Base-by-base conservation (phyloP, 2,797 vertebrate genomes). In the Chelmon rostratus region DNA sequence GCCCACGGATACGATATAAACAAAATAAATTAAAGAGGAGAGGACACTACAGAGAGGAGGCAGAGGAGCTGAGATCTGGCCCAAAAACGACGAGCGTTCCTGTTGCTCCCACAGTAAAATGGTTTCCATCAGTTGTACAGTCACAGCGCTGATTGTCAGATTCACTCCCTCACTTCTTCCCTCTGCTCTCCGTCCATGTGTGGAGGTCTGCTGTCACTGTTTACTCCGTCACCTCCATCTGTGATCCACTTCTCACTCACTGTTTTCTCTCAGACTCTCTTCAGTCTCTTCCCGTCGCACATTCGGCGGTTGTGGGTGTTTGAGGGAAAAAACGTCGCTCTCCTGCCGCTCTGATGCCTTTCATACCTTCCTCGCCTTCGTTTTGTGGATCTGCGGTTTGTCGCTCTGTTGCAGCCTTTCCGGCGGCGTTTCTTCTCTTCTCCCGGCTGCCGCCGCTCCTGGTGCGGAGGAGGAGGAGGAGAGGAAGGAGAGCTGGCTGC, bases 21-120 rank as follows among this genome's bases (percentile, higher is more conserved):
- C 68, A 74, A 57, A 74, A 61, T 37, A 12, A 38, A 76, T 42
- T 3, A 46, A 50, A 66, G 46, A 23, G 4, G 7, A 12, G 42
- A 64, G 33, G 57, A 76, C 9, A 31, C 31, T 21, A 35, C 15
- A 42, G 25, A 38, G 35, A 56, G 10, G 42, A 67, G 35, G 54
- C 35, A 19, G 38, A 21, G 4, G 38, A 7, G 54, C 52, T 0
- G 44, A 77, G 23, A 25, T 64, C 15, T 2, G 3, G 65, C 52
- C 28, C 35, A 61, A 1, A 57, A 46, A 57, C 28, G 65, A 21
- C 8, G 8, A 49, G 6, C 4, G 33, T 79, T 88, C 89, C 91
- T 92, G 92, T 90, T 93, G 93, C 91, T 93, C 80, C 76, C 28
- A 2, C 68, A 40, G 68, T 79, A 86, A 89, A 89, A 92, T 87